phyloP scores from a whole-genome alignment of 2,888 invertebrate species.

The Erynnis tages region DNA sequence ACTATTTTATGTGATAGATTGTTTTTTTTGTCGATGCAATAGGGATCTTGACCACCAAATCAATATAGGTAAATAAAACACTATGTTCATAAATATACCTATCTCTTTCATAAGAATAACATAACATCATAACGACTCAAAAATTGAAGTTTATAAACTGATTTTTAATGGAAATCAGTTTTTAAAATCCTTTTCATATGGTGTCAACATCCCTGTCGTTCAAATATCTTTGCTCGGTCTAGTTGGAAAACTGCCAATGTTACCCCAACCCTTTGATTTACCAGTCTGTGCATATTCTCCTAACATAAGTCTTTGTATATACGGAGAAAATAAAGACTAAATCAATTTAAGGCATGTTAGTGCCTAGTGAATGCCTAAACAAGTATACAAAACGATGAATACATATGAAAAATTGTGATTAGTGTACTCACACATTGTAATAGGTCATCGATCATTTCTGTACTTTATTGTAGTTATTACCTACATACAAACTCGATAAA shows the following conservation, averaged over 20 bases:
- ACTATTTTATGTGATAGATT: too few species aligned
- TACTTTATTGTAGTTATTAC: conserved; percentile 80
- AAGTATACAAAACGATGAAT: conserved; percentile 75
- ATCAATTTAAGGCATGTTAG: conserved; percentile 64
- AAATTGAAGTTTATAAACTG: too few species aligned
- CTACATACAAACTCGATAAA: conserved; percentile 81
- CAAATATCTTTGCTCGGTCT: background rate
- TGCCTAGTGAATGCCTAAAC: conserved; percentile 73
- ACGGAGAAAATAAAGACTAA: conserved; percentile 77
- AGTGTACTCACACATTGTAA: conserved; percentile 70
- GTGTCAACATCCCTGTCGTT: too few species aligned
- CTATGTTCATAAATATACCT: too few species aligned
- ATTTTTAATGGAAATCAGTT: too few species aligned
- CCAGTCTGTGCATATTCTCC: conserved; percentile 32
- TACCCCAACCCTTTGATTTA: conserved; percentile 19
- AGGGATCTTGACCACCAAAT: too few species aligned
- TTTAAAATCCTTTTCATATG: too few species aligned
- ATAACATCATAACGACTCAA: too few species aligned
- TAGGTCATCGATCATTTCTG: conserved; percentile 77
- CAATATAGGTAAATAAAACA: too few species aligned
- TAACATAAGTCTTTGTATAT: conserved; percentile 62
- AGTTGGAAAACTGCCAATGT: conserved; percentile 30
- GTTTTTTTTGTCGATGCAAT: too few species aligned
- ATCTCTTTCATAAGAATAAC: too few species aligned
- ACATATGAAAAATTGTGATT: conserved; percentile 80